Base-by-base conservation (phyloP, 2,888 invertebrate species). In the Cinara cedri region DNA sequence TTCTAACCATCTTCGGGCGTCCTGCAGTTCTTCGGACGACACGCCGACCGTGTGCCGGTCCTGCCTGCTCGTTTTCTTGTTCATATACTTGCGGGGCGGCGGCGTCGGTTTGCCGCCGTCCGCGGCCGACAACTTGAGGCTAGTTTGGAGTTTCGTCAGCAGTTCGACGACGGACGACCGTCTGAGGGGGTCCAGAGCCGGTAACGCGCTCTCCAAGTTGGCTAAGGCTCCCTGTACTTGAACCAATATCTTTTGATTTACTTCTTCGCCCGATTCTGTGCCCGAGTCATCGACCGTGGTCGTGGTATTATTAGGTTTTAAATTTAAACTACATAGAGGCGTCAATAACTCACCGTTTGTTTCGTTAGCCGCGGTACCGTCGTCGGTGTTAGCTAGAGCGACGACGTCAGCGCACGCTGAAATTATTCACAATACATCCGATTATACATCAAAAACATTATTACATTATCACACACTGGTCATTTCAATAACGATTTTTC, bases 21-120 rank as follows among this genome's bases (percentile, higher is more conserved):
- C 90, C 3, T 91, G 93, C 42, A 95, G 86, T 84, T 95, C 95
- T 85, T 93, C 93, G 63, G 90, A 89, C 55, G 92, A 93, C 21
- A 95, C 94, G 66, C 93, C 94, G 26, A 95, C 92, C 0, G 95
- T 95, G 85, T 95, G 93, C 0, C 95, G 87, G 66, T 89, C 89
- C 82, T 90, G 89, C 46, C 92, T 16, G 4, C 51, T 34, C 19
- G 66, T 13, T 24, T 46, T 70, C 11, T 55, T 72, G 54, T 72
- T 68, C 72, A 49, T 62, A 9, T 72, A 78, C 26, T 49, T 70
- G n/a, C 68, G 19, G 13, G 74, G 81, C 24, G 60, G 72, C 1
- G 65, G 72, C 19, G 66, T 78, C 10, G 72, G 76, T n/a, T 57
- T 55, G 14, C 42, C 54, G 6, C 13, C 16, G 21, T 81, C 81